Conservation (phyloP, 2,113 vertebrate species). For the Buteo buteo region DNA sequence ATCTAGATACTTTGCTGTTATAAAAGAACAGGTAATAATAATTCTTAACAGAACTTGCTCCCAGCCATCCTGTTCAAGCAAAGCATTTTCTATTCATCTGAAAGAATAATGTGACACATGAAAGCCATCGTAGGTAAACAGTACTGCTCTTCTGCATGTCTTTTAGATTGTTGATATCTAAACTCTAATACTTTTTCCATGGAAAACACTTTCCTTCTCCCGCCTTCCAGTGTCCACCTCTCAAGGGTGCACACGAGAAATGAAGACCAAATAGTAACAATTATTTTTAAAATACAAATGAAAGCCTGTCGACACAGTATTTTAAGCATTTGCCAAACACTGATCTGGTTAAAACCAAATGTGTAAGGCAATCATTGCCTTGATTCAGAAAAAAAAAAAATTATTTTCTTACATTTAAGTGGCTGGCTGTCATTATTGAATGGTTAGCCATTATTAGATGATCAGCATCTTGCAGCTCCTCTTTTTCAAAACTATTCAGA, state of each 20-base stretch:
- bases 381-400: neutral
- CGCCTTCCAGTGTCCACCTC: neutral
- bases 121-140: neutral
- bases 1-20: neutral
- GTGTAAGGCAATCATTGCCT: neutral
- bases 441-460: neutral
- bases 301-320: neutral
- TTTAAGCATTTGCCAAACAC: neutral
- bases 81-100: neutral
- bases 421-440: neutral
- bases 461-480: neutral
- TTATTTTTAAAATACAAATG: neutral
- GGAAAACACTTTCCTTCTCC: neutral
- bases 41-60: neutral
- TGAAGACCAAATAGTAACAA: neutral
- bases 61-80: neutral
- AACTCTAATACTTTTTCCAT: neutral
- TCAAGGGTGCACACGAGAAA: neutral
- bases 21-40: neutral
- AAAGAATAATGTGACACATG: neutral
- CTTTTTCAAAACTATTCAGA: neutral
- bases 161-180: neutral
- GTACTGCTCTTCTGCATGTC: neutral
- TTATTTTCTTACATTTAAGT: neutral
- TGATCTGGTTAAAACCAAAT: neutral